These are phyloP conservation scores for Scleropages formosus DNA, from an alignment of 2,797 vertebrate species.

Conservation along the genomic window DNA sequence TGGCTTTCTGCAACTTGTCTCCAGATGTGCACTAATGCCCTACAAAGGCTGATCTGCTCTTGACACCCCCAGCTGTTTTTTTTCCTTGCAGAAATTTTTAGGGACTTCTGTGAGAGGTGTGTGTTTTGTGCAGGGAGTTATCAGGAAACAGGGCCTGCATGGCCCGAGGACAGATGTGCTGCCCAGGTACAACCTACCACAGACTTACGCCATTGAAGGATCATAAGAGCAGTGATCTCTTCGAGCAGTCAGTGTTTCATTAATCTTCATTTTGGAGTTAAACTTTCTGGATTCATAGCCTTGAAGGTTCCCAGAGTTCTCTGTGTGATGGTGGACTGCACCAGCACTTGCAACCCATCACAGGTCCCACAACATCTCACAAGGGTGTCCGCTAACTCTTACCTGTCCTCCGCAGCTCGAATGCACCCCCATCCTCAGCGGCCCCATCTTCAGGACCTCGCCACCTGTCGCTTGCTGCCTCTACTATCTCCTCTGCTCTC, in stretches of 20 bases:
- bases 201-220: background rate
- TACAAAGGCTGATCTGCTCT: background rate
- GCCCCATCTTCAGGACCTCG: constrained; percentile 55
- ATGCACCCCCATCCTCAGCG: constrained; percentile 42
- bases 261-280: background rate
- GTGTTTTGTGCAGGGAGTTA: background rate
- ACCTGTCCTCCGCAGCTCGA: constrained; percentile 66
- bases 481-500: constrained; percentile 68
- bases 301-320: too few species aligned
- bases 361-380: background rate
- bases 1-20: too few species aligned
- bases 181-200: too few species aligned
- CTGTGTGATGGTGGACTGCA: too few species aligned
- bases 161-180: too few species aligned
- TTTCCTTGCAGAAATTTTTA: constrained; percentile 26
- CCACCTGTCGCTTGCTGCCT: constrained; percentile 65
- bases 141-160: background rate
- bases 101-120: background rate
- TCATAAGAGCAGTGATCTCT: background rate
- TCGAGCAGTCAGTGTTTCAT: background rate
- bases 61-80: constrained; percentile 8
- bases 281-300: too few species aligned
- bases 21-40: background rate
- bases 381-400: constrained; percentile 39
- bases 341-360: background rate